Base-by-base conservation (phyloP, 2,797 vertebrate genomes). In the Fistularia tabacaria region DNA sequence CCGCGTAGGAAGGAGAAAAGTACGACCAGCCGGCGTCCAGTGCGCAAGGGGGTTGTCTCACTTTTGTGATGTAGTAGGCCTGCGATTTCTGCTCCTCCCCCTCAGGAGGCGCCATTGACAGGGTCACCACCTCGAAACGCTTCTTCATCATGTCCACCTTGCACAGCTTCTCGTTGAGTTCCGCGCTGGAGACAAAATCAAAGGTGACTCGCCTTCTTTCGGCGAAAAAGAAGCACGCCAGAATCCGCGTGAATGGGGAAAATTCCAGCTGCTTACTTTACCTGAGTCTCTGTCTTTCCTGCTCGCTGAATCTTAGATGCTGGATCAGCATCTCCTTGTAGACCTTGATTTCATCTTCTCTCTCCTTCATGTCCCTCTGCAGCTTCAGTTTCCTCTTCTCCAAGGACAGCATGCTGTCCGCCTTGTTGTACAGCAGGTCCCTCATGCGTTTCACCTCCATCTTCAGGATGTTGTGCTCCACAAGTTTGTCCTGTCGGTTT, bases 401-500 rank as follows among this genome's bases (percentile, higher is more conserved):
- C 66, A 93, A 70, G 6, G 93, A 93, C 52, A 94, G 79, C 64
- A 96, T 85, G 53, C 87, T 87, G 69, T 94, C 92, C 1, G 92
- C 84, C 65, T 91, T 93, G 66, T 74, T 85, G 67, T 91, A 91
- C 57, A 98, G 86, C 55, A 86, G 81, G 68, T 92, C 91, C 69
- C 79, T 81, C 71, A 90, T 65, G 6, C 88, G 93, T 57, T 92
- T 93, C 54, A 94, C 64, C 72, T 94, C 87, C 25, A 94, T 69
- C 83, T 95, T 95, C 70, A 94, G 55, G 62, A 97, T 88, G 75
- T 92, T 95, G 42, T 92, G 85, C 57, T 97, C 93, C 14, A 98
- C 92, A 88, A 94, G 89, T 65, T 83, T 80, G 57, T 98, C 94
- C 97, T 99, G 81, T 47, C n/a, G 49, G 14, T 10, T 36, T 14